phyloP scores from a whole-genome alignment of 1,140 invertebrate genomes.

The Pseudoatta argentina region DNA sequence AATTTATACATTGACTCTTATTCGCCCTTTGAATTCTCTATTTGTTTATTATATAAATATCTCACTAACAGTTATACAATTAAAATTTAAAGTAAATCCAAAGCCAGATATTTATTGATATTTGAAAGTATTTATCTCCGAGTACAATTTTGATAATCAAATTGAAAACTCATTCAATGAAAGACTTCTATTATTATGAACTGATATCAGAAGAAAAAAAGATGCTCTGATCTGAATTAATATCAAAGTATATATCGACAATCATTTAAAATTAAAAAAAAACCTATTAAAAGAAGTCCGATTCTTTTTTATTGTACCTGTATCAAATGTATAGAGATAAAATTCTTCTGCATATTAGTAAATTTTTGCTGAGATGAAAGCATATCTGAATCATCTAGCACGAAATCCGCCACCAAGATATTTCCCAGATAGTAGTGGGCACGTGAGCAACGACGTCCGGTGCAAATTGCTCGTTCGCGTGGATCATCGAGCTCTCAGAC shows the following conservation, averaged over 20 bases:
- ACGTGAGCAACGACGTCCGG: conserved; percentile 13
- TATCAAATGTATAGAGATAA: background rate
- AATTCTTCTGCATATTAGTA: background rate
- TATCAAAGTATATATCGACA: background rate
- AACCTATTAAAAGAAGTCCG: background rate
- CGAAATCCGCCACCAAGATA: conserved; percentile 14
- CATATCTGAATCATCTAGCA: background rate
- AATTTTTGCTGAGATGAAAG: conserved; percentile 8
- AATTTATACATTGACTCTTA: too few species aligned
- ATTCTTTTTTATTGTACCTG: background rate
- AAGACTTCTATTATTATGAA: background rate
- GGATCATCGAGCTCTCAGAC: conserved; percentile 69
- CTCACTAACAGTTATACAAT: background rate
- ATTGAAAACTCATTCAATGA: background rate
- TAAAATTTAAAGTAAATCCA: background rate
- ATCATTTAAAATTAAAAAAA: background rate
- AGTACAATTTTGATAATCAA: background rate
- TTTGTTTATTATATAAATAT: background rate
- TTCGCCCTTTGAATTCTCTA: too few species aligned
- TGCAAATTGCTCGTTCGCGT: conserved; percentile 33
- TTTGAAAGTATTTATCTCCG: background rate
- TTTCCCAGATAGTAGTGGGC: conserved; percentile 17
- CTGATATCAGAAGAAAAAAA: background rate
- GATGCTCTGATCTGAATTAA: background rate
- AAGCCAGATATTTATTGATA: background rate